Evolutionary conservation across 2,113 vertebrate species (phyloP), one percentile per base, ranked within the genome.

Genomic region (Toxotes chatareus): DNA sequence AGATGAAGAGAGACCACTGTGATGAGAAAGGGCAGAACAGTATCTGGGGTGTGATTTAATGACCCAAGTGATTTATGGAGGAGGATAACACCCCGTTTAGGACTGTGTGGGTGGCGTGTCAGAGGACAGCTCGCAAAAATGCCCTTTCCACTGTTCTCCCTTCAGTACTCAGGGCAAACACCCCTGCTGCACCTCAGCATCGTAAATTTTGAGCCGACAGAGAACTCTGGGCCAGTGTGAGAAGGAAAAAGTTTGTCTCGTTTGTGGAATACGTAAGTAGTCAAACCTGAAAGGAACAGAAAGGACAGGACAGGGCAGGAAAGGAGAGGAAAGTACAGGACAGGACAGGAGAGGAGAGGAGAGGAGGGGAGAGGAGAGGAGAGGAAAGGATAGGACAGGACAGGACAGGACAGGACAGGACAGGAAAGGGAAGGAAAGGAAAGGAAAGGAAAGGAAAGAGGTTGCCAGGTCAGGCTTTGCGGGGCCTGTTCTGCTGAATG

Each of bases 1-100:
- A 93, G 84, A 91, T 93, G 92, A 92, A 89, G 91, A 82, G 88
- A 85, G 80, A 65, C 71, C 65, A 69, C 84, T 77, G 91, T 66
- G 92, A 88, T 92, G 92, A 86, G 84, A 93, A 92, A 93, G 86
- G 87, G 69, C 89, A 91, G 84, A 65, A 73, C 79, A 91, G 82
- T 75, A 85, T 94, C 89, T 87, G 76, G 80, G 57, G 87, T 88
- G 85, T 83, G 88, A 91, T 93, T 93, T 86, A 94, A 78, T 76
- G 79, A 89, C 88, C 89, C 53, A 14, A 62, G 76, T 91, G 92
- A 95, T 95, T 95, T 94, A 92, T 94, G 78, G 57, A 70, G 46
- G 73, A 78, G 74, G 76, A 80, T 85, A 91, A 84, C 77, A 89
- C 84, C 55, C 78, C 57, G 34, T 65, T 93, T 68, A 85, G 73